Conservation (phyloP, 2,888 invertebrate genomes). For the Ptychoptera contaminata region DNA sequence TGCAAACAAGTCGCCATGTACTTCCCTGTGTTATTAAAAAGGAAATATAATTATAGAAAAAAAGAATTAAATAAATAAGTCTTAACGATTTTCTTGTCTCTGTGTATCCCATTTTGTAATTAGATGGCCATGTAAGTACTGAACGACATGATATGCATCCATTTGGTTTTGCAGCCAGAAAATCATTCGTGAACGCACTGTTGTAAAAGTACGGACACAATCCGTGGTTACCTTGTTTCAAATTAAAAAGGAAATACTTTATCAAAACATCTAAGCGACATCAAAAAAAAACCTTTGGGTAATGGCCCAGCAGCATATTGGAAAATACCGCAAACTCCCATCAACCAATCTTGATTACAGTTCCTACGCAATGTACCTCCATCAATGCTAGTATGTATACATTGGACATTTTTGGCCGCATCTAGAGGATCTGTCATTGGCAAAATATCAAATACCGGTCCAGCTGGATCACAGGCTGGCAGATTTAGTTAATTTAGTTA, state of each 20-base stretch:
- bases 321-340: slow-evolving; percentile 16
- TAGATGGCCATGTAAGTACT: slow-evolving; percentile 11
- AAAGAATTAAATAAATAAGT: no score
- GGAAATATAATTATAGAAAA: no score
- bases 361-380: slow-evolving; percentile 15
- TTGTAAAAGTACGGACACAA: slow-evolving; percentile 17
- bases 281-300: slow-evolving; percentile 11
- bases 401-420: slow-evolving; percentile 17
- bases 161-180: slow-evolving; percentile 12
- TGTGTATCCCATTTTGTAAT: slow-evolving; percentile 17
- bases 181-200: slow-evolving; percentile 14
- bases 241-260: no score
- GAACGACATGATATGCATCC: slow-evolving; percentile 10
- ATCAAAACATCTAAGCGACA: no score
- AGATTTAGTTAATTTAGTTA: no score
- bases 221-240: slow-evolving; percentile 10
- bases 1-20: no score
- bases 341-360: slow-evolving; percentile 18
- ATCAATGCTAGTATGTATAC: slow-evolving; percentile 15
- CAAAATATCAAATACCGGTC: slow-evolving; percentile 14
- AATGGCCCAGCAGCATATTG: slow-evolving; percentile 13
- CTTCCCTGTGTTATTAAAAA: no score
- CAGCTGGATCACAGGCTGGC: slow-evolving; percentile 17
- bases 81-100: slow-evolving; percentile 11
- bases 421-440: slow-evolving; percentile 10